These are phyloP conservation scores for Ditula angustiorana DNA, from an alignment of 2,888 invertebrate genomes.

Conservation along the genomic window DNA sequence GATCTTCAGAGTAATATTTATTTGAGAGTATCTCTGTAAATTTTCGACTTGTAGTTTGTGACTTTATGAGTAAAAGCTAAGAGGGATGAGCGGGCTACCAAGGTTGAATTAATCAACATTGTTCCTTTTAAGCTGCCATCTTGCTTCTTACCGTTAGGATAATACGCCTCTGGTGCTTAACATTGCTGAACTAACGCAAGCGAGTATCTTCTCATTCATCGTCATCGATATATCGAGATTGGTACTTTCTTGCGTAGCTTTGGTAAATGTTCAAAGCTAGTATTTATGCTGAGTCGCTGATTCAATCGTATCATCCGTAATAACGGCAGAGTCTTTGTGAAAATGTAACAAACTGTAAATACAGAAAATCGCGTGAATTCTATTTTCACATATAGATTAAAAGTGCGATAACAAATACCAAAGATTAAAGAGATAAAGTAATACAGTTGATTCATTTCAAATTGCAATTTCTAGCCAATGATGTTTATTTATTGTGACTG, in stretches of 20 bases:
- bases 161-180: background rate
- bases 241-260: background rate
- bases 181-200: background rate
- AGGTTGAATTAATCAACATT: no score
- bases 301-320: background rate
- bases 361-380: background rate
- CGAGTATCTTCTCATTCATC: background rate
- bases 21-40: no score
- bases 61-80: no score
- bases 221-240: background rate
- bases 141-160: background rate
- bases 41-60: no score
- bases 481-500: background rate
- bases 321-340: background rate
- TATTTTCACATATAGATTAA: conserved; percentile 19
- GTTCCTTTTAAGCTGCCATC: no score
- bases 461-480: background rate
- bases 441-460: background rate
- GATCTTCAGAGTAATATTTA: no score
- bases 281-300: background rate
- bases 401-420: conserved; percentile 17
- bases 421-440: conserved; percentile 19
- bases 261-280: background rate
- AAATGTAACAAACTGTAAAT: background rate
- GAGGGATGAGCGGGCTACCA: no score